phyloP scores from a whole-genome alignment of 2,888 invertebrate genomes.

The Ophion slaviceki region DNA sequence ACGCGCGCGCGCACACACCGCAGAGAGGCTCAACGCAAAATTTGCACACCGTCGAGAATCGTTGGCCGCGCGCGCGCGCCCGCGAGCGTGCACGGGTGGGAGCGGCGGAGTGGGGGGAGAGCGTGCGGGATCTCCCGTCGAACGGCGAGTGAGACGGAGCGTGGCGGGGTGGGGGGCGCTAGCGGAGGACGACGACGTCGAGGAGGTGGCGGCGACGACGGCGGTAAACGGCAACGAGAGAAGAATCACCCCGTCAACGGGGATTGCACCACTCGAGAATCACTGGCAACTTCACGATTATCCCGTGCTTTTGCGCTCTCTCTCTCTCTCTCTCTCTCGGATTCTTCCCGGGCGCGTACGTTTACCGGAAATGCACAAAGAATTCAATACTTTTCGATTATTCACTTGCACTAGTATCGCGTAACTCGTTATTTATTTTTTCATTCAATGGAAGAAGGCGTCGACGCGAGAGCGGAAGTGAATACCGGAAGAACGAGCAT shows the following conservation, averaged over 20 bases:
- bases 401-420: not conserved
- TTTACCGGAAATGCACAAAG: too few relatives aligned
- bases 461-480: conserved; percentile 45
- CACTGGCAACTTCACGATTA: conserved; percentile 39
- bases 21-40: conserved; percentile 38
- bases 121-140: conserved; percentile 36
- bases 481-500: conserved; percentile 44
- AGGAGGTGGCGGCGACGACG: conserved; percentile 59
- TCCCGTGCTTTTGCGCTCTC: not conserved
- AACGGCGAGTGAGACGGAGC: conserved; percentile 48
- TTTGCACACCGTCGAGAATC: conserved; percentile 57
- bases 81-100: conserved; percentile 57
- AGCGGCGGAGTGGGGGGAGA: conserved; percentile 30
- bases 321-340: too few relatives aligned
- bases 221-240: conserved; percentile 57
- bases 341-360: too few relatives aligned
- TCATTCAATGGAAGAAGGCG: conserved; percentile 52
- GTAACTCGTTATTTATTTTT: conserved; percentile 9
- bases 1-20: not conserved
- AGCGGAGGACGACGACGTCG: conserved; percentile 54
- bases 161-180: conserved; percentile 45
- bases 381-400: too few relatives aligned
- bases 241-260: conserved; percentile 66
- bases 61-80: conserved; percentile 37
- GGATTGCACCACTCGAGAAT: conserved; percentile 60